phyloP scores from a whole-genome alignment of 2,113 vertebrate species.

The Gorilla gorilla region DNA sequence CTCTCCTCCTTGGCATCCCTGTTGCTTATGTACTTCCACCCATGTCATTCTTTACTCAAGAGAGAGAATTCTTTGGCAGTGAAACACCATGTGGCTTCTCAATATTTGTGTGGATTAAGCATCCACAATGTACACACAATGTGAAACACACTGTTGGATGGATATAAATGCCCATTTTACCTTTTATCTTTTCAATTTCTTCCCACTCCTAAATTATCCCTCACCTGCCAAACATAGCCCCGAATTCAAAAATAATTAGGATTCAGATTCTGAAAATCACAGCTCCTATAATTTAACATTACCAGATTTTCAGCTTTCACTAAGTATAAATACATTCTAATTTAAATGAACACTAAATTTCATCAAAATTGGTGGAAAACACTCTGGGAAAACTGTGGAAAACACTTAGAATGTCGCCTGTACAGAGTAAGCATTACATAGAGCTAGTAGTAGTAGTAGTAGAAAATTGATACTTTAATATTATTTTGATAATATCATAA shows the following conservation, averaged over 20 bases:
- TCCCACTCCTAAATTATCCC: background rate
- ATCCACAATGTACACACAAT: background rate
- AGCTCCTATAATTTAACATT: background rate
- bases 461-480: background rate
- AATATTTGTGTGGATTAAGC: background rate
- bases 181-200: background rate
- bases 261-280: background rate
- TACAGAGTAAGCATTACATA: background rate
- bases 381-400: background rate
- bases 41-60: background rate
- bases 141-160: background rate
- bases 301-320: background rate
- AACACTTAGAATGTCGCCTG: background rate
- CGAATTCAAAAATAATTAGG: background rate
- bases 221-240: background rate
- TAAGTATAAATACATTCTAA: background rate
- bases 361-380: background rate
- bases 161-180: background rate
- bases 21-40: background rate
- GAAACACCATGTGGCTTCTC: background rate
- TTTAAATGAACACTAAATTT: constrained; percentile 21
- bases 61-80: background rate
- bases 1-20: background rate
- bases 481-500: background rate
- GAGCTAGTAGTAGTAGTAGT: background rate